Evolutionary conservation across 2,113 vertebrate species (phyloP), one percentile per base, ranked within the genome.

Genomic region (Phalacrocorax aristotelis): DNA sequence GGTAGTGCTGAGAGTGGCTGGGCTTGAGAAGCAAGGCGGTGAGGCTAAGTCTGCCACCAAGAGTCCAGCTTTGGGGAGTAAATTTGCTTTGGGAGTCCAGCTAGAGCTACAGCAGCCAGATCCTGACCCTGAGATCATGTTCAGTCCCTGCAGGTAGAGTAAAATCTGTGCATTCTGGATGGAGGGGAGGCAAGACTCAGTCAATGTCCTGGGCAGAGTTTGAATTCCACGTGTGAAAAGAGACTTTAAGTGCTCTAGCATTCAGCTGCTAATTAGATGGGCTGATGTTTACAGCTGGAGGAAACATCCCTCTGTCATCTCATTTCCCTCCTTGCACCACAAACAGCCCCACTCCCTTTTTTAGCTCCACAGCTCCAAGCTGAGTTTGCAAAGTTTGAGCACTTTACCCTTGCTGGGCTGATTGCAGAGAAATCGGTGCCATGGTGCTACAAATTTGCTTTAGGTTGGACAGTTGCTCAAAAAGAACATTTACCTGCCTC

Each of bases 401-500:
- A 88, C 94, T 97, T 93, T 96, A 92, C 49, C 57, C 54, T 94
- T 88, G 76, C 87, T 95, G 91, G 82, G 54, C 82, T 65, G 65
- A 62, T 76, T 42, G 82, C 86, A 93, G 95, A 90, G 70, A 88
- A 94, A 83, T 94, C 2, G 3, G 70, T 96, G 90, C 79, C 74
- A 34, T 71, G 74, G 64, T 74, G 80, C 65, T 89, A 66, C 86
- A 91, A 83, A 68, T 21, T 16, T 30, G 42, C 57, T 85, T 92
- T 87, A 82, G 65, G 32, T 71, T 89, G 60, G 75, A 94, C 78
- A 46, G 2, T 83, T 95, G 58, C 65, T 96, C 42, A 75, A 52
- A 95, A 90, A 61, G 58, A 17, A 68, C 54, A 36, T 49, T 84
- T 81, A 79, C 46, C 52, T 52, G 80, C 83, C 38, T 74, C 71